These are phyloP conservation scores for Paraplagusia blochii DNA, from an alignment of 2,113 vertebrate genomes.

Conservation along the genomic window DNA sequence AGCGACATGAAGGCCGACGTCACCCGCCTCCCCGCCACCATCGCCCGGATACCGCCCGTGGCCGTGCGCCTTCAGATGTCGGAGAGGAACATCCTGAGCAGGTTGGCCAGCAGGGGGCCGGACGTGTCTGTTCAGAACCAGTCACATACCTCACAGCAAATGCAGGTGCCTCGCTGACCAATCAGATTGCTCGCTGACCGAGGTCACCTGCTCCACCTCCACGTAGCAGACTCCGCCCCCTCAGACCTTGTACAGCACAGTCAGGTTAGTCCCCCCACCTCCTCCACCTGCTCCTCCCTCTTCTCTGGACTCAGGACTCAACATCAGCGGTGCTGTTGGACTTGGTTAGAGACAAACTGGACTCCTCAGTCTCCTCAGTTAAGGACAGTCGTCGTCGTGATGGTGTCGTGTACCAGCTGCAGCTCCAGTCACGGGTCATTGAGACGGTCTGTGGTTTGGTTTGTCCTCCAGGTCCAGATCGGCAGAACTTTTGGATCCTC, in stretches of 20 bases:
- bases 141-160: conserved; percentile 73
- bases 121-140: conserved; percentile 76
- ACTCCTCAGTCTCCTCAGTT: conserved; percentile 34
- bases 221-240: conserved; percentile 55
- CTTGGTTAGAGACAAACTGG: conserved; percentile 42
- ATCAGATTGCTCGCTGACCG: conserved; percentile 14
- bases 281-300: neutral
- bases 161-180: conserved; percentile 81
- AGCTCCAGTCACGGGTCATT: conserved; percentile 34
- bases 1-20: conserved; percentile 99
- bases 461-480: conserved; percentile 37
- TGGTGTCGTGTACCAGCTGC: conserved; percentile 24
- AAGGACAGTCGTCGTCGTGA: conserved; percentile 40
- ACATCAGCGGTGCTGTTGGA: conserved; percentile 37
- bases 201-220: conserved; percentile 42
- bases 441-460: conserved; percentile 33
- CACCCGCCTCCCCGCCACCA: conserved; percentile 92
- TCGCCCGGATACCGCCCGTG: conserved; percentile 93
- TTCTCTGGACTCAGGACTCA: conserved; percentile 47
- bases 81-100: conserved; percentile 95
- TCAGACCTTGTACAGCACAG: conserved; percentile 58
- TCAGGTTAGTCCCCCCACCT: conserved; percentile 48
- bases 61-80: conserved; percentile 97
- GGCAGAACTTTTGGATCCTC: conserved; percentile 58
- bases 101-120: conserved; percentile 89